Evolutionary conservation across 2,888 invertebrate species (phyloP), one percentile per base, ranked within the genome.

Genomic region (Epinotia brunnichana): DNA sequence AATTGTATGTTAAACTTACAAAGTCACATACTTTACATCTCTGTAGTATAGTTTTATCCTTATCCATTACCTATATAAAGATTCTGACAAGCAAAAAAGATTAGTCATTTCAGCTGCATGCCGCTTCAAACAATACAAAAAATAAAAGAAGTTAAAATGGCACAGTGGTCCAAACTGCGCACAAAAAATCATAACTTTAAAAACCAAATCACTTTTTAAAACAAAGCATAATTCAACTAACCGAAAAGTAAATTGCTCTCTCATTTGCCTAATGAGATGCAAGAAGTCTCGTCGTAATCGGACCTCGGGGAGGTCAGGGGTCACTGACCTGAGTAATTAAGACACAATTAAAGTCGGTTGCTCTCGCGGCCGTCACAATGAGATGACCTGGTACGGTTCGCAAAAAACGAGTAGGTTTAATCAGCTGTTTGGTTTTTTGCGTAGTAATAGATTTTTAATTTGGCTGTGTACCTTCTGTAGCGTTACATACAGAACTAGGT

Each of bases 261-360:
- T 72, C 67, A 35, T 67, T 68, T 57, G 21, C 21, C 53, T 73
- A 69, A 73, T 73, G 68, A 63, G 57, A 73, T 73, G 69, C 73
- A 69, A 68, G 62, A 73, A 68, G 41, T 54, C 59, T 51, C 54
- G 54, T 3, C 24, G 61, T 67, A 67, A 73, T 59, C 57, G 69
- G 63, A 73, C 63, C 73, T 57, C 62, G 39, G 19, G 5, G 39
- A 63, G 72, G 61, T 76, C 74, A 74, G 72, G 72, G 83, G 83
- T 84, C 81, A 73, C 70, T 74, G 81, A 81, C 81, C 86, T 77
- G 69, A 21, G 74, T 81, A 83, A 86, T 86, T 83, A 83, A 81
- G 79, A 78, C 74, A 81, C 83, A 84, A 83, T 83, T 77, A 78
- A 78, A 74, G 62, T 51, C 13, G 21, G 44, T 24, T 29, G 29